Base-by-base conservation (phyloP, 2,888 invertebrate genomes). In the Hydrotaea cyrtoneurina region DNA sequence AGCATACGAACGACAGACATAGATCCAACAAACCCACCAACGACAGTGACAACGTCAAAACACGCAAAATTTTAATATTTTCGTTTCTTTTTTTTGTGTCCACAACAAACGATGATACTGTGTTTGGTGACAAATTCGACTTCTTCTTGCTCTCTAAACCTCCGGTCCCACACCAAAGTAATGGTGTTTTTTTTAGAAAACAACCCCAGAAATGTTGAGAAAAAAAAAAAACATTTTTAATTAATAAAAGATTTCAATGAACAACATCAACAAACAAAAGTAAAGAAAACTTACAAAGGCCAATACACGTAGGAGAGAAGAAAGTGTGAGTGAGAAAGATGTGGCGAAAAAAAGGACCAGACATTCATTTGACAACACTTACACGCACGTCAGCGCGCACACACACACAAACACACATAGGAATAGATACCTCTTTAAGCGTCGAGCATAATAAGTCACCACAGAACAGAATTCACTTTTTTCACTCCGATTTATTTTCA, bases 21-120 rank as follows among this genome's bases (percentile, higher is more conserved):
- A 53, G 43, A 26, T 17, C 31, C 50, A 59, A 59, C 73, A 69
- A 15, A 55, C 2, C 15, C 19, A 64, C 11, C 19, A 57, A 46
- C 17, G 66, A 71, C 5, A 21, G 55, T 46, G 50, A 66, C 26
- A 50, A 39, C 59, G 50, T 1, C 10, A 39, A 36, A 75, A 80
- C 64, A 64, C 43, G 59, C 59, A 84, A 78, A 78, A 78, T 80
- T 74, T 80, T 62, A 80, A 81, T 81, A 80, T 64, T 80, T 66
- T 66, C 69, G 59, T 75, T 50, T 53, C 55, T 11, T 66, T 73
- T 59, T 78, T 80, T 77, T 57, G 4, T 7, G 2, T 39, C 55
- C n/a, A 55, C 39, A 75, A 50, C 72, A 71, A 74, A 80, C 57
- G 59, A 59, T 19, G 26, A 59, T 55, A 17, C 8, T 50, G 13